A percentile compares a stretch with the other conserved stretches of the same genome.
Evolutionary conservation across 2,797 vertebrate genomes (phyloP).

Genomic region (Steatocranus sp.): DNA sequence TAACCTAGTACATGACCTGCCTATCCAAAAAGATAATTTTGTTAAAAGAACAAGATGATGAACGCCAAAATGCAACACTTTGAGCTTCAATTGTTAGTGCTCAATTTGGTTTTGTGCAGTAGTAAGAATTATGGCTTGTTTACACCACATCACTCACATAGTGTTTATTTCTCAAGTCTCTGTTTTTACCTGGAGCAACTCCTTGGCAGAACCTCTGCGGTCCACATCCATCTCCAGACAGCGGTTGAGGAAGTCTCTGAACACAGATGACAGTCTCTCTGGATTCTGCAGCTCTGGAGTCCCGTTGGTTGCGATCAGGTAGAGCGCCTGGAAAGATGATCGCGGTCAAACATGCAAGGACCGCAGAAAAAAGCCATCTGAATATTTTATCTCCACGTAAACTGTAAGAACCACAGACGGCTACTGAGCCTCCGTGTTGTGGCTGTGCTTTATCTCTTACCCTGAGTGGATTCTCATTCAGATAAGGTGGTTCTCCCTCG

Average conservation of each 20-base stretch:
- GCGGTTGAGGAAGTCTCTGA: conserved; percentile 95
- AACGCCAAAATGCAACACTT: neutral
- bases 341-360: neutral
- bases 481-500: conserved; percentile 96
- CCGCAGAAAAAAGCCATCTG: neutral
- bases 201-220: conserved; percentile 94
- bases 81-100: neutral
- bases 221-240: conserved; percentile 99
- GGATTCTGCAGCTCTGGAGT: conserved; percentile 98
- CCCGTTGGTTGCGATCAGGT: conserved; percentile 98
- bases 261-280: conserved; percentile 93
- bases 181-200: conserved; percentile 88
- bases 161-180: neutral
- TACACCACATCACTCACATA: neutral
- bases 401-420: neutral
- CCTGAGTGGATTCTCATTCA: conserved; percentile 97
- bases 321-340: conserved; percentile 81
- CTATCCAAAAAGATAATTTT: neutral
- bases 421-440: neutral
- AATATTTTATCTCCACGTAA: neutral
- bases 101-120: neutral
- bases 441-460: conserved; percentile 53
- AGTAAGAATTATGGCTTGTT: neutral
- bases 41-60: neutral
- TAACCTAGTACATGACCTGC: neutral